phyloP scores from a whole-genome alignment of 2,888 invertebrate genomes.

The Drosophila pseudotalamancana region DNA sequence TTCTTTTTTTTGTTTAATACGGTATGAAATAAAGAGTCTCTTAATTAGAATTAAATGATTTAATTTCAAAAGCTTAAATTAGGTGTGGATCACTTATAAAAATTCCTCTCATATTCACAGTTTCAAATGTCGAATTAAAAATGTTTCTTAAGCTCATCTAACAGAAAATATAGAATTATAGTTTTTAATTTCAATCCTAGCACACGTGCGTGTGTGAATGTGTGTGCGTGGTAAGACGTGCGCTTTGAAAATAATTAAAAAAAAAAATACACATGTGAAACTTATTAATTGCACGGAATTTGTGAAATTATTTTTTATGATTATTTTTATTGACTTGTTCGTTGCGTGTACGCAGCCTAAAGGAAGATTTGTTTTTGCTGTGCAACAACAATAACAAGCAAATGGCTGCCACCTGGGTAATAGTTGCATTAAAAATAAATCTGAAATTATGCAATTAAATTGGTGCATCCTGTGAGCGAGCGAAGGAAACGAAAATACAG shows the following conservation, averaged over 20 bases:
- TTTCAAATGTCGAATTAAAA: no score
- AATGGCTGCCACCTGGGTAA: conserved; percentile 28
- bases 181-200: conserved; percentile 31
- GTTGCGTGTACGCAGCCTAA: conserved; percentile 15
- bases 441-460: conserved; percentile 68
- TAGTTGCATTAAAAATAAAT: conserved; percentile 65
- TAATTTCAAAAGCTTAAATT: no score
- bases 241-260: conserved; percentile 66
- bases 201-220: neutral
- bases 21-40: no score
- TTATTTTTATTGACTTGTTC: conserved; percentile 71
- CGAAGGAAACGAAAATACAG: conserved; percentile 9
- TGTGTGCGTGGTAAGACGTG: conserved; percentile 3
- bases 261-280: conserved; percentile 49
- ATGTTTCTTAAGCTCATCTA: conserved; percentile 17
- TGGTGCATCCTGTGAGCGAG: conserved; percentile 45
- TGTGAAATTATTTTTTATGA: conserved; percentile 62
- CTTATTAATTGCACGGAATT: conserved; percentile 68
- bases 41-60: no score
- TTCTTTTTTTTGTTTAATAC: no score
- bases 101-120: no score
- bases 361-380: conserved; percentile 36
- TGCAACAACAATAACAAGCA: conserved; percentile 16
- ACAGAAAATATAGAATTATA: conserved; percentile 24
- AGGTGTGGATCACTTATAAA: no score